Base-by-base conservation (phyloP, 1,140 invertebrate species). In the Lycorma delicatula region DNA sequence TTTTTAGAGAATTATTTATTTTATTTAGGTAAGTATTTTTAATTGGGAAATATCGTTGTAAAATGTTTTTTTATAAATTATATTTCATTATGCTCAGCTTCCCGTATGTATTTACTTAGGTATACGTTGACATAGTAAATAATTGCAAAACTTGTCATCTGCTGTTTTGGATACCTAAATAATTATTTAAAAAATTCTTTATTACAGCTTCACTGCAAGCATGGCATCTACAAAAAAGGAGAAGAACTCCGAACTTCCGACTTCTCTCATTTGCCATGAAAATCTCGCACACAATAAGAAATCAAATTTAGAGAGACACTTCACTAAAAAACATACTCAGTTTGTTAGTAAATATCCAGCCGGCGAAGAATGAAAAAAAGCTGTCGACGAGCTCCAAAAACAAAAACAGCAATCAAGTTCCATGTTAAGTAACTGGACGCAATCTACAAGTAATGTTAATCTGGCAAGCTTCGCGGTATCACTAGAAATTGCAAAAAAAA, bases 401-500 rank as follows among this genome's bases (percentile, higher is more conserved):
- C n/a, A n/a, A n/a, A 65, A 64, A 61, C 29, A 64, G 47, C 29
- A 54, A 56, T 61, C 54, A 63, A 62, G 22, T 62, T 65, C 60
- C 52, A 50, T 62, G 54, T 60, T 68, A 46, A 66, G 54, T 68
- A 61, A 60, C 60, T 70, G 65, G 67, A 64, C 34, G 58, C 62
- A 70, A 68, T 68, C 63, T 66, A 46, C 61, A 11, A 69, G 41
- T 36, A 65, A 66, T 67, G 46, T 53, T 50, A 66, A 69, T 68
- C 6, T 64, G 51, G 60, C 63, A 66, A 69, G 63, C 50, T 68
- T 67, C 44, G 61, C 41, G 20, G 44, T 68, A 29, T 38, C 25
- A 16, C 62, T 49, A 63, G 60, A 64, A 48, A 66, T 68, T 64
- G 60, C 64, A 48, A 66, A 65, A 46, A n/a, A 65, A 48, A 65